These are phyloP conservation scores for Phragmatobia fuliginosa DNA, from an alignment of 2,888 invertebrate species.

Conservation along the genomic window DNA sequence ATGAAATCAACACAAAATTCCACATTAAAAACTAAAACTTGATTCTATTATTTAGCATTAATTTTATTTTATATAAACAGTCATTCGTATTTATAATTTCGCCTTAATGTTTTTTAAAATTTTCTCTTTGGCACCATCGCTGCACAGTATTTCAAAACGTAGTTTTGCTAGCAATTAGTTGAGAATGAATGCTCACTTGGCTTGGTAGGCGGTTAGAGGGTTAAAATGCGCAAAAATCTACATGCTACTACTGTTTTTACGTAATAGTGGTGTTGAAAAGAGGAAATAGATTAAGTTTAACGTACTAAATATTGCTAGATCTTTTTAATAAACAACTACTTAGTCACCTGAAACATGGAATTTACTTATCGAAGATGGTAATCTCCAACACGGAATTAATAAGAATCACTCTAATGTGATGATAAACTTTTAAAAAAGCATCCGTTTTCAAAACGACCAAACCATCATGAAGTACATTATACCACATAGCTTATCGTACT, in stretches of 20 bases:
- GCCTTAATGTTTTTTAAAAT: conserved; percentile 32
- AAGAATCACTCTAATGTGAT: no score
- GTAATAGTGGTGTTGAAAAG: conserved; percentile 27
- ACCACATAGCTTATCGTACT: no score
- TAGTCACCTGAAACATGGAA: not conserved
- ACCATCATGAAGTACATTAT: no score
- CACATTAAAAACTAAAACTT: not conserved
- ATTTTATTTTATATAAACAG: conserved; percentile 29
- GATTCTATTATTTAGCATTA: not conserved
- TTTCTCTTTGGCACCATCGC: conserved; percentile 19
- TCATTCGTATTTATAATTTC: conserved; percentile 38
- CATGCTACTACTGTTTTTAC: conserved; percentile 37
- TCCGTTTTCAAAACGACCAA: no score
- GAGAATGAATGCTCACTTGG: conserved; percentile 46
- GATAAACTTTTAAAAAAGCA: no score
- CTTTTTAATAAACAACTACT: not conserved
- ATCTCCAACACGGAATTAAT: no score
- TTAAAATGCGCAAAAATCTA: conserved; percentile 40
- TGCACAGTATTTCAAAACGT: conserved; percentile 29
- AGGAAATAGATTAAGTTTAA: not conserved
- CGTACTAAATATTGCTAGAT: not conserved
- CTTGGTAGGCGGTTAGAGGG: conserved; percentile 32
- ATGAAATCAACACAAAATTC: not conserved
- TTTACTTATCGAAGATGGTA: not conserved
- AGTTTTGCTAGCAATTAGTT: conserved; percentile 51